Base-by-base conservation (phyloP, 1,140 invertebrate species). In the Pogonognathellus flavescens region DNA sequence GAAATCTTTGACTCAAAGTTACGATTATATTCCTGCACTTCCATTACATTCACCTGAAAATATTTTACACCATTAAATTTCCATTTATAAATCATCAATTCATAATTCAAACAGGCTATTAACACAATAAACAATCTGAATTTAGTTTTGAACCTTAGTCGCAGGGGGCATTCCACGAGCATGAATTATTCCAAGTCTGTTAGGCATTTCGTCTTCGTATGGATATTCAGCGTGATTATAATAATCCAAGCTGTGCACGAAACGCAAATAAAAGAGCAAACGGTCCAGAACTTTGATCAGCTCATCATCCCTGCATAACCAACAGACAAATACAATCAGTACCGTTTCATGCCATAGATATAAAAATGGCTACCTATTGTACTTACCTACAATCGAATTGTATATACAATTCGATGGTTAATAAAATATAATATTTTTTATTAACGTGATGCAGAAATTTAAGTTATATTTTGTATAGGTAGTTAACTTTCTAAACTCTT, bases 171-270 rank as follows among this genome's bases (percentile, higher is more conserved):
- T 94, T 81, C 97, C 97, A 80, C 99, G 93, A 0, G 97, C 97
- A 90, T 99, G 98, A 92, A 99, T 97, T 86, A 99, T 98, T 16
- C 98, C 98, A 91, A 98, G 99, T 49, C 98, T 93, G 91, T 99
- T 99, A 0, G 99, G 99, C 98, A 99, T 99, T 90, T 99, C 98
- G 91, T 99, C 98, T 92, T 99, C 99, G 90, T 99, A 98, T 0
- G 98, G 97, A 92, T 99, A 99, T 89, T 99, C 98, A 89, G 96
- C 97, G 89, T 98, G 97, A 91, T 98, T 99, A 90, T 99, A 99
- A 90, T 98, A 99, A 91, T 99, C 99, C 66, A 99, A 95, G 0
- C 98, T 99, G 91, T 99, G 98, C 0, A 99, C 99, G 66, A 99
- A 94, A 53, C 99, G 93, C 86, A 99, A 91, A 90, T 99, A 99